Percentiles rank a stretch among this genome's conserved stretches.
phyloP scores from a whole-genome alignment of 2,888 invertebrate species.

The Dynastes grantii region DNA sequence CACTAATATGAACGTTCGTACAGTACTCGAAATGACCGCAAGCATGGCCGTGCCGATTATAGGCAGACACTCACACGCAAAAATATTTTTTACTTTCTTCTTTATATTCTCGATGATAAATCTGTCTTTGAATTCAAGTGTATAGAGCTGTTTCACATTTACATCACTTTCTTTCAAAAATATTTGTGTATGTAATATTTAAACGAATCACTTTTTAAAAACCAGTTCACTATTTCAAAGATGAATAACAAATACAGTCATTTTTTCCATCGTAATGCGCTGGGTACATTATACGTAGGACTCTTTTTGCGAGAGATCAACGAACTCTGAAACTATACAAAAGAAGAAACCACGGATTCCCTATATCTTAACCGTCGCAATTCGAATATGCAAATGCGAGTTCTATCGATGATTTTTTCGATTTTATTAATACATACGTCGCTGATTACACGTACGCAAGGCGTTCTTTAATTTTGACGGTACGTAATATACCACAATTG shows the following conservation, averaged over 20 bases:
- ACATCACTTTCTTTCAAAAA: neutral
- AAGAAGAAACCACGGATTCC: slow-evolving; percentile 36
- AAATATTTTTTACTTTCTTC: slow-evolving; percentile 24
- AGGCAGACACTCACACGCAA: slow-evolving; percentile 54
- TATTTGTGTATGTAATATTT: neutral
- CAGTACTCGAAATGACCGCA: slow-evolving; percentile 57
- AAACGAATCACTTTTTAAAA: too few relatives aligned
- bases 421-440: neutral
- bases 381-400: slow-evolving; percentile 22
- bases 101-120: neutral
- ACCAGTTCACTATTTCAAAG: slow-evolving; percentile 5
- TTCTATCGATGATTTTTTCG: slow-evolving; percentile 4
- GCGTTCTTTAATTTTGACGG: slow-evolving; percentile 13
- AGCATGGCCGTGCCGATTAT: slow-evolving; percentile 60
- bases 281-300: neutral
- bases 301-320: slow-evolving; percentile 31
- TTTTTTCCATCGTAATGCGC: slow-evolving; percentile 10
- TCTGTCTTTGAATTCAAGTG: neutral
- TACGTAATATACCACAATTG: slow-evolving; percentile 6
- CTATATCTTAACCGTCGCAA: slow-evolving; percentile 32
- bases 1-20: slow-evolving; percentile 59
- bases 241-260: slow-evolving; percentile 12
- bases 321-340: slow-evolving; percentile 41
- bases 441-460: slow-evolving; percentile 25
- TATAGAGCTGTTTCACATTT: neutral